These are phyloP conservation scores for Poicephalus meyeri DNA, from an alignment of 2,113 vertebrate species.

Conservation along the genomic window DNA sequence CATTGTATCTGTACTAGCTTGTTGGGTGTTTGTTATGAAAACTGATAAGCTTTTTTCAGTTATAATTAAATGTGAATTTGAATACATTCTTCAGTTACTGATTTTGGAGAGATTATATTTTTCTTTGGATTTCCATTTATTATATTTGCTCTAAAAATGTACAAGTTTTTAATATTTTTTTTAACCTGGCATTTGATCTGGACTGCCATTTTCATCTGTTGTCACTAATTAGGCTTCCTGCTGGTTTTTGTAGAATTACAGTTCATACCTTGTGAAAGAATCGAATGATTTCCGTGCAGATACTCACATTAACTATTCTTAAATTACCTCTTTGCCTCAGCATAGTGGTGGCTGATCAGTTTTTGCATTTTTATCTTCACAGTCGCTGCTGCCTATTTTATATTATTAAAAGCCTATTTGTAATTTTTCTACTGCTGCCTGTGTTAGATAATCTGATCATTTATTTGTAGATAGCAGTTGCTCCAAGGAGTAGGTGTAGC, in stretches of 20 bases:
- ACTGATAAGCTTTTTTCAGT: background rate
- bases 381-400: background rate
- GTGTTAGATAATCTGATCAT: background rate
- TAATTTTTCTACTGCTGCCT: background rate
- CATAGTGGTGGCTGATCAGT: background rate
- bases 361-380: background rate
- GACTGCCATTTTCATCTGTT: slow-evolving; percentile 41
- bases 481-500: background rate
- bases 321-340: background rate
- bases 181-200: slow-evolving; percentile 38
- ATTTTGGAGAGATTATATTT: slow-evolving; percentile 31
- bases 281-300: slow-evolving; percentile 28
- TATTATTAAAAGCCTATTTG: background rate
- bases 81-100: background rate
- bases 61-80: slow-evolving; percentile 20
- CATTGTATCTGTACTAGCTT: background rate
- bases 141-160: slow-evolving; percentile 25
- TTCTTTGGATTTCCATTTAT: slow-evolving; percentile 24
- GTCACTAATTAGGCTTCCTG: slow-evolving; percentile 50
- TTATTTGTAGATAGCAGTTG: background rate
- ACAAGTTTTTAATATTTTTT: background rate
- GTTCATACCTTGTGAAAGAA: slow-evolving; percentile 32
- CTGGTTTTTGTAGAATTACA: background rate
- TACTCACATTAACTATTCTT: slow-evolving; percentile 37
- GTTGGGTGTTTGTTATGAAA: background rate